These are phyloP conservation scores for Pristionchus fissidentatus DNA, from an alignment of 2,888 invertebrate genomes.

Conservation along the genomic window DNA sequence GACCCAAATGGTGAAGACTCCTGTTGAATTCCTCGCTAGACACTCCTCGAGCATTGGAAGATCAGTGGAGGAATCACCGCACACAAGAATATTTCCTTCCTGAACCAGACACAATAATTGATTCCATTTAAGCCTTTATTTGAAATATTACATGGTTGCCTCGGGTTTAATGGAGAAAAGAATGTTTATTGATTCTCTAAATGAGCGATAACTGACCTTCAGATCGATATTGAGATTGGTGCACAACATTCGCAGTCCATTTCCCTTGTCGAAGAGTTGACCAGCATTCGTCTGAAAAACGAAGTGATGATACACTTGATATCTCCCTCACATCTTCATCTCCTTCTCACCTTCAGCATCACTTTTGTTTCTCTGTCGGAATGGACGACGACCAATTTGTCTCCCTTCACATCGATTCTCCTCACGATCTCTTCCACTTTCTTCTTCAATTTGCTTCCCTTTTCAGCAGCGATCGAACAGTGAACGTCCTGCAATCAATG, in stretches of 20 bases:
- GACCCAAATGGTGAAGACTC: slow-evolving; percentile 75
- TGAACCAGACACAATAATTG: too few species aligned
- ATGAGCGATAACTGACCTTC: slow-evolving; percentile 40
- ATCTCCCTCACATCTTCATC: not conserved
- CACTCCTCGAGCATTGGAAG: slow-evolving; percentile 74
- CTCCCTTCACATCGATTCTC: slow-evolving; percentile 66
- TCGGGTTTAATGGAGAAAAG: not conserved
- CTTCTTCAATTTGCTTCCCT: slow-evolving; percentile 38
- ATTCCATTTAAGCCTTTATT: slow-evolving; percentile 51
- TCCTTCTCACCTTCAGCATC: slow-evolving; percentile 27
- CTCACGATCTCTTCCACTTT: slow-evolving; percentile 67
- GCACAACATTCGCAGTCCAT: slow-evolving; percentile 71
- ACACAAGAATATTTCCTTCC: slow-evolving; percentile 74
- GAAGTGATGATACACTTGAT: too few species aligned
- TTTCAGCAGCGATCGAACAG: slow-evolving; percentile 19
- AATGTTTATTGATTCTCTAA: not conserved
- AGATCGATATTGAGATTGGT: slow-evolving; percentile 70
- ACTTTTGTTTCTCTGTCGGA: slow-evolving; percentile 45
- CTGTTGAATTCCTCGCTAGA: slow-evolving; percentile 65
- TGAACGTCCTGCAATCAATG: slow-evolving; percentile 37
- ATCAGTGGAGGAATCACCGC: slow-evolving; percentile 74
- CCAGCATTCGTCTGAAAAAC: slow-evolving; percentile 63
- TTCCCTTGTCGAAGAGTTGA: slow-evolving; percentile 73
- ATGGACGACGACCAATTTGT: slow-evolving; percentile 59
- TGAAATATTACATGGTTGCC: not conserved